Evolutionary conservation across 2,888 invertebrate genomes (phyloP), one percentile per base, ranked within the genome.

Genomic region (Rhimphoctona megacephalus): DNA sequence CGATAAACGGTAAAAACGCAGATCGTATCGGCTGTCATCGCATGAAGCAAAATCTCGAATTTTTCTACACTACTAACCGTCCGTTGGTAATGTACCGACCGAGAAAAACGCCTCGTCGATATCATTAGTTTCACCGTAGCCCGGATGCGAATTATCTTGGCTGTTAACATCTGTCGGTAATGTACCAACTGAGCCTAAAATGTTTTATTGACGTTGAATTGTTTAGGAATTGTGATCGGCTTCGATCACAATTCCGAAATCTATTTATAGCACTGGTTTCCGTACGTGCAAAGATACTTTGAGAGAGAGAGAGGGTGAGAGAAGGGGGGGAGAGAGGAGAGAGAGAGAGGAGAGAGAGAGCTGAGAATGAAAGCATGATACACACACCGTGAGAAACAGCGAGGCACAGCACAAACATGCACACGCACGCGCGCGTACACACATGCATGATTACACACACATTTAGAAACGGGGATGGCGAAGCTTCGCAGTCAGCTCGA

Each of bases 401-500:
- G 8, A 61, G 17, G n/a, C 25, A 43, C 22, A 25, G 39, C 57
- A 74, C 25, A 57, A 61, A 30, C 72, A 80, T 19, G 52, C 36
- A 70, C 22, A 19, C 67, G 30, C 17, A 7, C 4, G 4, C 54
- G 25, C 46, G 25, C 64, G 25, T n/a, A 39, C 64, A 73, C 19
- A 39, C 36, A 46, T 43, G n/a, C 49, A 49, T 8, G 39, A 19
- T n/a, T n/a, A 33, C 49, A 64, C 64, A 43, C 66, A 33, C 64
- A 73, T 57, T 30, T 52, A 52, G 64, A 46, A 49, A 70, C 49
- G 67, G 52, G 64, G 61, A 64, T 73, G 61, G 52, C 46, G 66
- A 49, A 69, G 73, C 66, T 78, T 61, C 69, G 72, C 81, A 66
- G 74, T 81, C 81, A 85, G 86, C 86, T 86, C 86, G 86, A 85